Percentiles rank a stretch among this genome's conserved stretches.
Conservation (phyloP, 2,113 vertebrate species). For the Semnornis frantzii region DNA sequence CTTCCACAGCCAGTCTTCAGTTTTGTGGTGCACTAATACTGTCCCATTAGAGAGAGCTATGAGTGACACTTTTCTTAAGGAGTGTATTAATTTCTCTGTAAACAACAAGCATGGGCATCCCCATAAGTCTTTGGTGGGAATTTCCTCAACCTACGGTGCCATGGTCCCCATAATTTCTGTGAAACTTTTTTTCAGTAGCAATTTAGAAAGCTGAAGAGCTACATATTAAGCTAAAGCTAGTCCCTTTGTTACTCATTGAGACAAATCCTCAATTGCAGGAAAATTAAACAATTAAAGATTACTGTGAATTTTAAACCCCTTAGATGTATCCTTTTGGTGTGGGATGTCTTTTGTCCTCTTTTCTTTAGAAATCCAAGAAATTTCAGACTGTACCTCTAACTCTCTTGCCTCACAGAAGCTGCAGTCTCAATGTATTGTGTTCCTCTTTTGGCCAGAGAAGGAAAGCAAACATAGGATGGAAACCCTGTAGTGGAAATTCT, state of each 20-base stretch:
- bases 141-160: not conserved
- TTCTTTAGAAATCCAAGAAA: not conserved
- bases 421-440: not conserved
- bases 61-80: not conserved
- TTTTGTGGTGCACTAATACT: not conserved
- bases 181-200: not conserved
- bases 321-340: not conserved
- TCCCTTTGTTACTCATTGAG: not conserved
- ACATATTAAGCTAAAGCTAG: not conserved
- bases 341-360: not conserved
- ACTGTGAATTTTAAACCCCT: not conserved
- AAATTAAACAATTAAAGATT: not conserved
- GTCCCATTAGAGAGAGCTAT: not conserved
- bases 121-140: not conserved
- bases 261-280: not conserved
- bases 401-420: not conserved
- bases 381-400: not conserved
- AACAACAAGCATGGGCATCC: not conserved
- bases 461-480: not conserved
- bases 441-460: not conserved
- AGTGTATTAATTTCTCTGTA: not conserved
- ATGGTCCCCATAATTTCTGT: not conserved
- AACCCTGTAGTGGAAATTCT: not conserved
- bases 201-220: not conserved
- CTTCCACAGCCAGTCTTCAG: not conserved